phyloP scores from a whole-genome alignment of 2,797 vertebrate genomes.

The Onychomys torridus region DNA sequence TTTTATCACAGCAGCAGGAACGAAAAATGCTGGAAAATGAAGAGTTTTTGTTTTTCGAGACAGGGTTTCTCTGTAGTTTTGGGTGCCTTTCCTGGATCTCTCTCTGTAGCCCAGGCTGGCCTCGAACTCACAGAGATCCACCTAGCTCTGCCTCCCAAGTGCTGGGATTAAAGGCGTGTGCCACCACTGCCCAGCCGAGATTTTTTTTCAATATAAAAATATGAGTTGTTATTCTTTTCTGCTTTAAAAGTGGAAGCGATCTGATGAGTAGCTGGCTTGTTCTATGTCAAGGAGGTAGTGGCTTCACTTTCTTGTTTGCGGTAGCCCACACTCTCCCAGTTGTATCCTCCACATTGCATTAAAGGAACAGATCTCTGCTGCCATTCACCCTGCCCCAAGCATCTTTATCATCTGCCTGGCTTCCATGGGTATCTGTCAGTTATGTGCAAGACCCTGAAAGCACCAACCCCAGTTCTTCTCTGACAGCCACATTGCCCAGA shows the following conservation, averaged over 20 bases:
- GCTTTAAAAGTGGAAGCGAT: neutral
- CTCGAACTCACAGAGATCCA: too few relatives aligned
- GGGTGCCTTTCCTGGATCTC: too few relatives aligned
- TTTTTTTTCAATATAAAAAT: neutral
- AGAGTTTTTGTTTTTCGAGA: too few relatives aligned
- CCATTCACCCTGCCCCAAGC: neutral
- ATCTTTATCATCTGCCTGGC: neutral
- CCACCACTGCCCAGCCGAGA: too few relatives aligned
- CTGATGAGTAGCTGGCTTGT: neutral
- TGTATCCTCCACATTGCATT: neutral
- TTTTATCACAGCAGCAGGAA: too few relatives aligned
- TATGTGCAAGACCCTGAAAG: neutral
- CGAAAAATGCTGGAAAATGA: neutral
- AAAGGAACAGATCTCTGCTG: neutral
- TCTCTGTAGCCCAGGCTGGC: too few relatives aligned
- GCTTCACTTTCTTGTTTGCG: neutral
- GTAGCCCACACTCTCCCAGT: fast-evolving
- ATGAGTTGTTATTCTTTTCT: neutral
- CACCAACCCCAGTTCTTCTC: neutral
- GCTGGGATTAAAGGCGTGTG: too few relatives aligned
- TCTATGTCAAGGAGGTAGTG: neutral
- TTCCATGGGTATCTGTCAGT: neutral
- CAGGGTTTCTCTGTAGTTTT: too few relatives aligned
- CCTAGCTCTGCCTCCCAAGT: too few relatives aligned
- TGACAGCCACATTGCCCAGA: neutral